phyloP scores from a whole-genome alignment of 2,888 invertebrate genomes.

The Trisateles emortualis region DNA sequence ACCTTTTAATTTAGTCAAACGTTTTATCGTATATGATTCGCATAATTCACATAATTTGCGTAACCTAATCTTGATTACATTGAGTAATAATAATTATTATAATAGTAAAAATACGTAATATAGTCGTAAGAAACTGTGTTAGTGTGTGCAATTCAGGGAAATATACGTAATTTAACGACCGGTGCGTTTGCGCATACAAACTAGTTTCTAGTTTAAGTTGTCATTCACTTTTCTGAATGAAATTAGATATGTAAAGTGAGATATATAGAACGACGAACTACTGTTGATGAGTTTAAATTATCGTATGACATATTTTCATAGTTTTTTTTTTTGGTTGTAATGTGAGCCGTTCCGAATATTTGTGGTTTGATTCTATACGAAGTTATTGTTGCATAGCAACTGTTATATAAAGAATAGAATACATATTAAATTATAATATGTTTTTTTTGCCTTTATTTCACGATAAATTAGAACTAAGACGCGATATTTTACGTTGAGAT shows the following conservation, averaged over 20 bases:
- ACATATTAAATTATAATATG: too few relatives aligned
- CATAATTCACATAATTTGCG: slow-evolving; percentile 18
- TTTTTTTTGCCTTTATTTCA: too few relatives aligned
- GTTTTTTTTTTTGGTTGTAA: neutral
- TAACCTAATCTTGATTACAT: slow-evolving; percentile 13
- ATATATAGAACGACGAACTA: neutral
- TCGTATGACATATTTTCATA: neutral
- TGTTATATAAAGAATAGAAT: too few relatives aligned
- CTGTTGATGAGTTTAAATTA: neutral
- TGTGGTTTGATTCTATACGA: too few relatives aligned
- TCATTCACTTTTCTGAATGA: slow-evolving; percentile 1
- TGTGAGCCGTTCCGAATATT: neutral
- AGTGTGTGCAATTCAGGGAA: slow-evolving; percentile 56
- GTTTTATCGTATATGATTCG: slow-evolving; percentile 1
- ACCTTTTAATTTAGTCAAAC: slow-evolving; percentile 10
- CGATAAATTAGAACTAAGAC: too few relatives aligned
- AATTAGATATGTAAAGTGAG: slow-evolving; percentile 2
- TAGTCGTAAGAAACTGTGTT: slow-evolving; percentile 44
- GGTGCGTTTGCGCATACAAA: slow-evolving; percentile 1
- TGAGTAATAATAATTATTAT: slow-evolving; percentile 31
- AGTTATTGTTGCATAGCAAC: too few relatives aligned
- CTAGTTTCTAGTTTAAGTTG: neutral
- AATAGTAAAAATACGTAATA: slow-evolving; percentile 29
- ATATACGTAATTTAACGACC: slow-evolving; percentile 26
- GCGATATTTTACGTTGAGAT: too few relatives aligned